Evolutionary conservation across 2,888 invertebrate genomes (phyloP).

Genomic region (Sinodicranocentrus sp.): DNA sequence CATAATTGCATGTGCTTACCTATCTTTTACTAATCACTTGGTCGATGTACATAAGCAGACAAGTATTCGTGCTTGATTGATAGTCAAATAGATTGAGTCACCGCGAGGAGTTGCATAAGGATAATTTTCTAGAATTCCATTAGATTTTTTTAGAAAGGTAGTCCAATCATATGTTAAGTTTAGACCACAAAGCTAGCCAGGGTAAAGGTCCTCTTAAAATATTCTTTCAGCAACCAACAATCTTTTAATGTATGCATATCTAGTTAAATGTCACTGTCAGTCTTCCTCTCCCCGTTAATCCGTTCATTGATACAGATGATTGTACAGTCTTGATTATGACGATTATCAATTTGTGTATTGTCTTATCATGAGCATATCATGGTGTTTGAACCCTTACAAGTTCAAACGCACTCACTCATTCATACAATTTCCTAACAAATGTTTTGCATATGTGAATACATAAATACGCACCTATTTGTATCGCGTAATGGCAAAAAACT

Average conservation of each 20-base stretch:
- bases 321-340: neutral
- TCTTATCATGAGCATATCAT: neutral
- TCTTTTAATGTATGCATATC: neutral
- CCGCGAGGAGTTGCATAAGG: conserved; percentile 27
- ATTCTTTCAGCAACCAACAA: neutral
- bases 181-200: conserved; percentile 15
- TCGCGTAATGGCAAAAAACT: no score
- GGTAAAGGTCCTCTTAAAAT: conserved; percentile 11
- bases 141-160: conserved; percentile 46
- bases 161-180: conserved; percentile 9
- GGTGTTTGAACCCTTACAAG: neutral
- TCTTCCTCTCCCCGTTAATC: neutral
- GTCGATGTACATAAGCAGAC: neutral
- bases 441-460: neutral
- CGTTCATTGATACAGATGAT: neutral
- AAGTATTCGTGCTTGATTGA: conserved; percentile 32
- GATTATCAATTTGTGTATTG: no score
- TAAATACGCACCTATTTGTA: no score
- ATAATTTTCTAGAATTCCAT: conserved; percentile 33
- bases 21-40: neutral
- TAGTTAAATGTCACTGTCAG: conserved; percentile 48
- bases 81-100: conserved; percentile 40
- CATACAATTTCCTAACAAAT: conserved; percentile 27
- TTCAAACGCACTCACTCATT: neutral
- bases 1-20: neutral